Base-by-base conservation (phyloP, 2,888 invertebrate genomes). In the Pachycephus smyrnensis region DNA sequence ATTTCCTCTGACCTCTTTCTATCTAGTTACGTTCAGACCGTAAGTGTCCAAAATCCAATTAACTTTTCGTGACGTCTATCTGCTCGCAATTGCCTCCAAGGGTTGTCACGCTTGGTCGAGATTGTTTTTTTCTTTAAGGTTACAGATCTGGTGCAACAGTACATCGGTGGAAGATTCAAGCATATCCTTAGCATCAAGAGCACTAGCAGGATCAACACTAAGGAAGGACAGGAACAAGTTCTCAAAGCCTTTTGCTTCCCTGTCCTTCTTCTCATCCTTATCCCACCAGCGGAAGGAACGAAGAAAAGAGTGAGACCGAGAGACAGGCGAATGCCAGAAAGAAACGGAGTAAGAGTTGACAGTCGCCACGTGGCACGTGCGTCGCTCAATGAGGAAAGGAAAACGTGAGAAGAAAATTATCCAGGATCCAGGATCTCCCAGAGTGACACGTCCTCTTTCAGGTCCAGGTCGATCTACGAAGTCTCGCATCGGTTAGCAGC, bases 311-410 rank as follows among this genome's bases (percentile, higher is more conserved):
- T 12, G 12, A 11, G n/a, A 31, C 12, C 23, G 1, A 23, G 35
- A 31, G 23, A 31, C 23, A 12, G n/a, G 11, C 33, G 0, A 73
- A n/a, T 11, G 73, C 15, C n/a, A 4, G n/a, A 80, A 75, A 69
- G 73, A 76, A 80, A 83, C 76, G 80, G 81, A 77, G 80, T 80
- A 79, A 75, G 55, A 83, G 82, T 84, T 80, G 82, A 84, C 83
- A 74, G 77, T 73, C 37, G 80, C 82, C 80, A 85, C 82, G 82
- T 82, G 83, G 79, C 79, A 77, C 79, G 73, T 73, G 80, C 81
- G 76, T 76, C 77, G 78, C 78, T 77, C 76, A 79, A 79, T 55
- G 35, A 73, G 31, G 31, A 31, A 79, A 73, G 78, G 76, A 69
- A 69, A 76, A 76, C 75, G 31, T 30, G 77, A 75, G 79, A 76